These are phyloP conservation scores for Dioctria linearis DNA, from an alignment of 2,888 invertebrate genomes.

Conservation along the genomic window DNA sequence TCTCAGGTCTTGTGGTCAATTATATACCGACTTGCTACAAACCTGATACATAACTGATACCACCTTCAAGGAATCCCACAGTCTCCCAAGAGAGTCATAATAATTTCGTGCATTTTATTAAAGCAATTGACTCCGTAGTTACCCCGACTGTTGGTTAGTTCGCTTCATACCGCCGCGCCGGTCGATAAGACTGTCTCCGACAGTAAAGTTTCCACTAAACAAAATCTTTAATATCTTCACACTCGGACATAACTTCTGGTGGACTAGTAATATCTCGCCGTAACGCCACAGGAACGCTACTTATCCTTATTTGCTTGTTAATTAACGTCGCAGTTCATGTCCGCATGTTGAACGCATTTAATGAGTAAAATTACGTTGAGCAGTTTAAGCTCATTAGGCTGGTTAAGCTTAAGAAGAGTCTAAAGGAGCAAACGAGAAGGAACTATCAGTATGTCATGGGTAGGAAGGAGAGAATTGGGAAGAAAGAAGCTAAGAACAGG, in stretches of 20 bases:
- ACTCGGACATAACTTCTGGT: conserved; percentile 37
- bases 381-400: conserved; percentile 47
- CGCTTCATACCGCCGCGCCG: background rate
- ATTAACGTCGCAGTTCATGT: conserved; percentile 50
- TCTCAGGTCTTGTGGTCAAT: background rate
- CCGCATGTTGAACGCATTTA: conserved; percentile 40
- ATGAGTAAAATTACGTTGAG: conserved; percentile 40
- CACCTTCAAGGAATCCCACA: background rate
- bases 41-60: background rate
- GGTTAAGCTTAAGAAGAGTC: background rate
- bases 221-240: conserved; percentile 40
- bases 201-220: conserved; percentile 19
- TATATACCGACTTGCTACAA: background rate
- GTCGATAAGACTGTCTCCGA: background rate
- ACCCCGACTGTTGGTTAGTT: background rate
- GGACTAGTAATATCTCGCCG: background rate
- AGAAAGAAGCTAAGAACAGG: background rate
- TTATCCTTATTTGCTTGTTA: conserved; percentile 52
- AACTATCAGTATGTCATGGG: too few species aligned
- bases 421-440: too few species aligned
- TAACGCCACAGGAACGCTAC: conserved; percentile 41
- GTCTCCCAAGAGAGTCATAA: conserved; percentile 25
- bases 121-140: conserved; percentile 1
- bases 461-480: background rate
- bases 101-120: conserved; percentile 22